Base-by-base conservation (phyloP, 2,888 invertebrate genomes). In the Oeneis ivallda region DNA sequence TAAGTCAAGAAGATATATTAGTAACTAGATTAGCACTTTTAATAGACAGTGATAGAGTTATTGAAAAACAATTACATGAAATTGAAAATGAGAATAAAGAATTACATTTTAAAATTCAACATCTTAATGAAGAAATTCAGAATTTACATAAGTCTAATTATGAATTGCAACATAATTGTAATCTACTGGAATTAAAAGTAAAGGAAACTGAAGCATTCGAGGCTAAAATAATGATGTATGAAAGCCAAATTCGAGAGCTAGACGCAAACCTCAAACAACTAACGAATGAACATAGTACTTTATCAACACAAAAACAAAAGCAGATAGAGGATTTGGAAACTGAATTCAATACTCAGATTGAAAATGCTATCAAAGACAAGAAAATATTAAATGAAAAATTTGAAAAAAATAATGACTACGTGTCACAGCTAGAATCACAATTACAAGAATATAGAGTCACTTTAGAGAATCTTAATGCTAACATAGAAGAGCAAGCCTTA, bases 61-160 rank as follows among this genome's bases (percentile, higher is more conserved):
- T 95, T 32, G 93, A 93, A 62, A 93, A 94, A 73, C 86, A 95
- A 66, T 79, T 95, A n/a, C 87, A 94, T 70, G 93, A 93, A 72
- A 86, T 93, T 1, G 89, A 92, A 68, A 87, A 87, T 71, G 93
- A 94, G 78, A 93, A 94, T 72, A 86, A 85, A 71, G 92, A 93
- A 65, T 81, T 93, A 19, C 87, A 92, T 69, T 86, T 91, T 66
- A 93, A 94, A 76, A 86, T 93, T 64, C 87, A 93, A 65, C 81
- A 91, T 71, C 73, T 93, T 1, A 84, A 82, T 57, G 92, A 92
- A 69, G 93, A 93, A 69, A 92, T 93, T 67, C 92, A 93, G 66
- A 86, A 86, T 54, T 71, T 94, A 9, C 85, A 90, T 64, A 87
- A 81, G 69, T 82, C 87, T 37, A 73, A 92, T 50, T 90, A 89